Percentiles rank a stretch among this genome's conserved stretches.
These are phyloP conservation scores for Cantharis nigra DNA, from an alignment of 2,888 invertebrate species.

Conservation along the genomic window DNA sequence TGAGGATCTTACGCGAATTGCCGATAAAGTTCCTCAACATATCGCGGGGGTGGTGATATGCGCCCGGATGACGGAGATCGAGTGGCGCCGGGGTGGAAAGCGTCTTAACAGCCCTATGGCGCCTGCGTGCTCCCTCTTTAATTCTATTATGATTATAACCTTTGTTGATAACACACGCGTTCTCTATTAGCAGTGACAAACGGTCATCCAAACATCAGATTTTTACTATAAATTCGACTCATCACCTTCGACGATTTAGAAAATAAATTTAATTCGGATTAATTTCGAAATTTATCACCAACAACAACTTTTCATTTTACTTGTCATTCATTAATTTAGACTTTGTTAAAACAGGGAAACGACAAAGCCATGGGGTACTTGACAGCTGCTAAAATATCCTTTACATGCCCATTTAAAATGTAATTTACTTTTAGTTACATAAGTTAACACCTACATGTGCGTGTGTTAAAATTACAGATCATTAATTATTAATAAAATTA, in stretches of 20 bases:
- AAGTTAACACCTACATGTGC: background rate
- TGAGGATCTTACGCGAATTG: constrained; percentile 42
- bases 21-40: constrained; percentile 39
- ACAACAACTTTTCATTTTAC: background rate
- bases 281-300: background rate
- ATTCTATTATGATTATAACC: constrained; percentile 50
- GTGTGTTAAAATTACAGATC: background rate
- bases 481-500: background rate
- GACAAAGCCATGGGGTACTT: constrained; percentile 2
- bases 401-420: constrained; percentile 4
- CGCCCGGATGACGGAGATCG: constrained; percentile 42
- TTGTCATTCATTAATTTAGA: constrained; percentile 1
- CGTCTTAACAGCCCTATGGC: constrained; percentile 42
- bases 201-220: constrained; percentile 14
- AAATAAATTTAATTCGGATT: background rate
- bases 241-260: background rate
- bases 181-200: constrained; percentile 25
- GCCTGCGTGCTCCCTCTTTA: constrained; percentile 47
- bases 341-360: background rate
- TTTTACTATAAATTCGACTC: background rate
- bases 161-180: constrained; percentile 47
- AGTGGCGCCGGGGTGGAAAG: constrained; percentile 49
- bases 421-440: background rate
- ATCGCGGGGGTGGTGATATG: constrained; percentile 34
- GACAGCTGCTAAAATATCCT: constrained; percentile 3